A percentile compares a stretch with the other conserved stretches of the same genome.
Conservation (phyloP, 2,888 invertebrate genomes). For the Hedya salicella region DNA sequence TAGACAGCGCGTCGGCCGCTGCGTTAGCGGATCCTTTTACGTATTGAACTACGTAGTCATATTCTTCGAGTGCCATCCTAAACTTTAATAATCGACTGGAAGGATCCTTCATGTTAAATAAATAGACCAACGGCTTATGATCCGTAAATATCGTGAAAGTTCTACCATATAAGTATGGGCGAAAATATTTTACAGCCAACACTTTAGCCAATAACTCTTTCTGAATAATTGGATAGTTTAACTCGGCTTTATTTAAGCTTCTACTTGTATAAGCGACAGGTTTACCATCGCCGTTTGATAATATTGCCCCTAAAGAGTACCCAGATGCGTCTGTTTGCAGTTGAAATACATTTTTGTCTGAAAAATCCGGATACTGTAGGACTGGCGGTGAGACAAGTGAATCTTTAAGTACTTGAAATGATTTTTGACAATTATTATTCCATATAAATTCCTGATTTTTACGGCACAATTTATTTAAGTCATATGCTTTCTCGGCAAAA, state of each 20-base stretch:
- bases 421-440: slow-evolving; percentile 1
- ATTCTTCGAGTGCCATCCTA: slow-evolving; percentile 44
- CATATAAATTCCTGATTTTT: slow-evolving; percentile 10
- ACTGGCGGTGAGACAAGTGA: slow-evolving; percentile 7
- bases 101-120: slow-evolving; percentile 45
- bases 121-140: slow-evolving; percentile 41
- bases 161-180: slow-evolving; percentile 42
- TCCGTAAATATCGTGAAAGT: slow-evolving; percentile 37
- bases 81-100: slow-evolving; percentile 44
- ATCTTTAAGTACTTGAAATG: slow-evolving; percentile 8
- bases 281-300: background rate
- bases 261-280: slow-evolving; percentile 6
- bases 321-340: background rate
- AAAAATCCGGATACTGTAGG: slow-evolving; percentile 17
- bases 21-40: slow-evolving; percentile 40
- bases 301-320: background rate
- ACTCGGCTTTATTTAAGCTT: slow-evolving; percentile 7
- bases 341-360: background rate
- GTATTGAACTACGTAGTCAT: slow-evolving; percentile 41
- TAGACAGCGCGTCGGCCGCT: slow-evolving; percentile 44
- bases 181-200: slow-evolving; percentile 16
- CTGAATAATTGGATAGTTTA: slow-evolving; percentile 10
- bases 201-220: slow-evolving; percentile 14
- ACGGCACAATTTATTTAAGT: background rate
- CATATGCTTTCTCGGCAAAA: slow-evolving; percentile 10